Conservation (phyloP, 1,140 invertebrate species). For the Sminthurides bifidus region DNA sequence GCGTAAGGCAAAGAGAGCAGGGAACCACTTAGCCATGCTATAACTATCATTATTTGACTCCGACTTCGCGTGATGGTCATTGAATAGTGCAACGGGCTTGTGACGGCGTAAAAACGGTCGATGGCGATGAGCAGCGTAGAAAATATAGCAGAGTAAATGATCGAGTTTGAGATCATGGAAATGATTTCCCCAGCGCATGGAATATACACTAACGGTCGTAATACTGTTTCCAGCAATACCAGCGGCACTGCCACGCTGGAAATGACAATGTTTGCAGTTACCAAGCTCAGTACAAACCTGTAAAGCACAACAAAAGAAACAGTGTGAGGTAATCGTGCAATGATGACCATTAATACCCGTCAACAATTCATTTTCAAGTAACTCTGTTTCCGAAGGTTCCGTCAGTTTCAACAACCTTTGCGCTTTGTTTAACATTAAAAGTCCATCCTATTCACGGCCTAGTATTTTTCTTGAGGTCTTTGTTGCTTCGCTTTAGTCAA, state of each 20-base stretch:
- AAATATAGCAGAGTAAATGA: conserved; percentile 35
- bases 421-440: no score
- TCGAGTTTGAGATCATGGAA: conserved; percentile 38
- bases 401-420: no score
- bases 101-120: conserved; percentile 45
- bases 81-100: conserved; percentile 44
- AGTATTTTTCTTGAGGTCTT: no score
- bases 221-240: conserved; percentile 36
- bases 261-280: conserved; percentile 44
- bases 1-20: conserved; percentile 34
- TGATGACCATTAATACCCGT: no score
- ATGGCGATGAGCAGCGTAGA: conserved; percentile 44
- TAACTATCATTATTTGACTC: conserved; percentile 38
- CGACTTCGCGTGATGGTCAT: conserved; percentile 41
- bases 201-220: conserved; percentile 34
- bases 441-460: no score
- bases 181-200: conserved; percentile 40
- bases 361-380: no score
- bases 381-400: no score
- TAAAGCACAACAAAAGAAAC: conserved; percentile 8
- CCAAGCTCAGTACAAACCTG: conserved; percentile 46
- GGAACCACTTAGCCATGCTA: conserved; percentile 35
- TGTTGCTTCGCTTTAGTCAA: no score
- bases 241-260: conserved; percentile 42
- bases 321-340: no score